A percentile compares a stretch with the other conserved stretches of the same genome.
phyloP scores from a whole-genome alignment of 2,113 vertebrate genomes.

The Silurus glanis region DNA sequence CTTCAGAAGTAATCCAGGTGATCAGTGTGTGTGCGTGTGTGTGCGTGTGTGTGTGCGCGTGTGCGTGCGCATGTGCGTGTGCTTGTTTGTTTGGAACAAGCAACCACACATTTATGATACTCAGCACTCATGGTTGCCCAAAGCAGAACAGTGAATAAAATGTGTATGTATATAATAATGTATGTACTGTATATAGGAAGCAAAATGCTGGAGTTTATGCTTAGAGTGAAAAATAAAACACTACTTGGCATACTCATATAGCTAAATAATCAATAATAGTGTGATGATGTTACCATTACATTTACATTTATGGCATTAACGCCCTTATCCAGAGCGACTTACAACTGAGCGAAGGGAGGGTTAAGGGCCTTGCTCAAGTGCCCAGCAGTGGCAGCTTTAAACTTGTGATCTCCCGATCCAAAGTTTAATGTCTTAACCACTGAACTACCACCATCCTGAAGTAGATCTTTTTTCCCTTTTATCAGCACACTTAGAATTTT shows the following conservation, averaged over 20 bases:
- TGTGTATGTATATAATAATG: background rate
- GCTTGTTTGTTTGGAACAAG: slow-evolving; percentile 29
- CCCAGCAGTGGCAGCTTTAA: no score
- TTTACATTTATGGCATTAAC: no score
- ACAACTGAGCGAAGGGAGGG: no score
- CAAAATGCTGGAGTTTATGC: background rate
- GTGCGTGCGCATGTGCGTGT: slow-evolving; percentile 15
- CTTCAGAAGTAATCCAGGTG: slow-evolving; percentile 7
- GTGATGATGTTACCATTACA: background rate
- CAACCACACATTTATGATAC: slow-evolving; percentile 14
- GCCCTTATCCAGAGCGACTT: no score
- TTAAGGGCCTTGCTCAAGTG: no score
- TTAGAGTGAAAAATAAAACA: background rate
- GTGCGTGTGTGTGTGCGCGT: slow-evolving; percentile 1
- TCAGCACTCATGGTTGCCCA: slow-evolving; percentile 9
- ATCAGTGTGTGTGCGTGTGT: background rate
- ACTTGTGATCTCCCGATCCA: no score
- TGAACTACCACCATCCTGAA: background rate
- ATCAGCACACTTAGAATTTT: background rate
- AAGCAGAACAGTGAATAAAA: background rate
- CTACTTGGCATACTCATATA: background rate
- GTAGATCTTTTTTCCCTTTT: background rate
- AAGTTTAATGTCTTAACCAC: no score
- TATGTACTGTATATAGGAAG: no score
- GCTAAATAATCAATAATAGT: background rate